Evolutionary conservation across 2,113 vertebrate genomes (phyloP).

Genomic region (Anguilla rostrata): DNA sequence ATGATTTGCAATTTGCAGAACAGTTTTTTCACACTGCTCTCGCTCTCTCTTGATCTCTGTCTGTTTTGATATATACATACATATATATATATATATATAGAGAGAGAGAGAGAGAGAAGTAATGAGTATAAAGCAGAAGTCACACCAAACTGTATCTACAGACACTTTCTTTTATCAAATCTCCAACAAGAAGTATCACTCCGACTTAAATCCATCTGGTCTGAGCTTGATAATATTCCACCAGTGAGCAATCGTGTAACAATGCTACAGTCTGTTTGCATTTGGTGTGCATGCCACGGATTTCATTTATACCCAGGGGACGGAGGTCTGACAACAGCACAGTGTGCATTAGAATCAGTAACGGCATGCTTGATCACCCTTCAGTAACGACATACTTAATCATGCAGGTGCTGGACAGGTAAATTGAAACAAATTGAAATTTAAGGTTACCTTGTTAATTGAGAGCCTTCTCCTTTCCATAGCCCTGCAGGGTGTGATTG

Average conservation of each 20-base stretch:
- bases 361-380: slow-evolving; percentile 20
- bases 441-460: slow-evolving; percentile 22
- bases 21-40: too few species aligned
- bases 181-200: neutral
- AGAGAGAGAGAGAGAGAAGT: too few species aligned
- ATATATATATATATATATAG: too few species aligned
- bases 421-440: slow-evolving; percentile 16
- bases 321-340: neutral
- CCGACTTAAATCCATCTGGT: neutral
- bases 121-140: too few species aligned
- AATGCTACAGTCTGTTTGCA: neutral
- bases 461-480: slow-evolving; percentile 7
- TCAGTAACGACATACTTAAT: slow-evolving; percentile 40
- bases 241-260: neutral
- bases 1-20: too few species aligned
- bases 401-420: slow-evolving; percentile 19
- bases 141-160: too few species aligned
- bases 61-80: too few species aligned
- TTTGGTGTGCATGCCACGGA: neutral
- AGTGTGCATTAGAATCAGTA: slow-evolving; percentile 26
- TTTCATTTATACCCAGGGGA: neutral
- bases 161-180: too few species aligned
- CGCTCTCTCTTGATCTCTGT: too few species aligned
- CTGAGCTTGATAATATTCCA: neutral
- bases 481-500: slow-evolving; percentile 13